Base-by-base conservation (phyloP, 2,797 vertebrate genomes). In the Sebastes matsubarae region DNA sequence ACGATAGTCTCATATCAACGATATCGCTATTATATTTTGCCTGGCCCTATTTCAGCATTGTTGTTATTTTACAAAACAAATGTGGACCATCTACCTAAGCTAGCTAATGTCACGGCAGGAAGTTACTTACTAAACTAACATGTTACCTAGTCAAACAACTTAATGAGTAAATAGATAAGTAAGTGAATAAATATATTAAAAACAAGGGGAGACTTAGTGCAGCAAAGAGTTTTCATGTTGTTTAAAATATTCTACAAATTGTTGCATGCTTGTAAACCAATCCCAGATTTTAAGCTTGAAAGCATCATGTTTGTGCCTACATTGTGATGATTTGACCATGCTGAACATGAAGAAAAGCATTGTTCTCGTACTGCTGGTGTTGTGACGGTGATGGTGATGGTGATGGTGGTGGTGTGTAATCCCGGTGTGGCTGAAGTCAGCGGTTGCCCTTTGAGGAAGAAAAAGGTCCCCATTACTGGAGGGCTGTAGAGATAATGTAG, bases 401-500 rank as follows among this genome's bases (percentile, higher is more conserved):
- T 73, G 68, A 69, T 50, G 68, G 60, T 54, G 77, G 42, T 70
- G 74, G 68, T 10, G 58, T 73, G 74, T 77, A 77, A 70, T 80
- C 72, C 69, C 24, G 5, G 68, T 78, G 89, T 88, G 92, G 76
- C 68, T 89, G 82, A 94, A 96, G 93, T 92, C 89, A 78, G 89
- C 57, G 70, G 79, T 88, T 95, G 93, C 93, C 94, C 95, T 95
- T 95, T 95, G 89, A 93, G 88, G 88, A 85, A 85, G 86, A 94
- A 92, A 93, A 95, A 93, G 91, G 90, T 92, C 91, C 91, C 92
- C 91, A 95, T 95, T 95, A 95, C 90, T 82, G 89, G 90, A 92
- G 93, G 93, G 94, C 94, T 94, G 95, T 95, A 88, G 93, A 95
- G 93, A 95, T 94, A 90, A 95, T 95, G 94, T 95, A 94, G 95